phyloP scores from a whole-genome alignment of 2,113 vertebrate species.

The Arizona elegans region DNA sequence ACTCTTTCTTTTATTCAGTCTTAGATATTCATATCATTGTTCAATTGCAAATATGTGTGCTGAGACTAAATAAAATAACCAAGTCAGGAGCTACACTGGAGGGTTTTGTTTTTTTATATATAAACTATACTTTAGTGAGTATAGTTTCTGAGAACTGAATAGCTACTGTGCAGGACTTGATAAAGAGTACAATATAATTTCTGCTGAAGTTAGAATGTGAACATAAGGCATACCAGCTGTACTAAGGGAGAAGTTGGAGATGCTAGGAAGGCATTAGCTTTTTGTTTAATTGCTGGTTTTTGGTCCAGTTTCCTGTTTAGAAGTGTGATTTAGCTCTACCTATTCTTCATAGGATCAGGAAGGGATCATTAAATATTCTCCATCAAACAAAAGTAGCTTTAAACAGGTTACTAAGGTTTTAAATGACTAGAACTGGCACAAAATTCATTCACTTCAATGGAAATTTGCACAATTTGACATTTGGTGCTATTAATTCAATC shows the following conservation, averaged over 20 bases:
- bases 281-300: neutral
- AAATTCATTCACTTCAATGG: neutral
- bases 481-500: constrained; percentile 8
- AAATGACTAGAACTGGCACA: fast-evolving
- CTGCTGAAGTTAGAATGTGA: neutral
- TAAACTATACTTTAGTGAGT: neutral
- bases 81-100: neutral
- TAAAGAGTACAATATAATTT: neutral
- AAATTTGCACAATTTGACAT: neutral
- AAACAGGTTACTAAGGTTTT: neutral
- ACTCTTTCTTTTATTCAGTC: neutral
- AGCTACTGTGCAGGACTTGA: neutral
- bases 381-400: neutral
- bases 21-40: neutral
- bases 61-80: neutral
- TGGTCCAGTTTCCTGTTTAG: neutral
- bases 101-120: neutral
- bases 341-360: neutral
- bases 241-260: neutral
- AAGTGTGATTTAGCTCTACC: neutral
- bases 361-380: neutral
- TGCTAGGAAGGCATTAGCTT: neutral
- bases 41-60: neutral
- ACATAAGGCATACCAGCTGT: neutral
- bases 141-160: neutral